Evolutionary conservation across 2,888 invertebrate genomes (phyloP), one percentile per base, ranked within the genome.

Genomic region (Phanerotoma sp.): DNA sequence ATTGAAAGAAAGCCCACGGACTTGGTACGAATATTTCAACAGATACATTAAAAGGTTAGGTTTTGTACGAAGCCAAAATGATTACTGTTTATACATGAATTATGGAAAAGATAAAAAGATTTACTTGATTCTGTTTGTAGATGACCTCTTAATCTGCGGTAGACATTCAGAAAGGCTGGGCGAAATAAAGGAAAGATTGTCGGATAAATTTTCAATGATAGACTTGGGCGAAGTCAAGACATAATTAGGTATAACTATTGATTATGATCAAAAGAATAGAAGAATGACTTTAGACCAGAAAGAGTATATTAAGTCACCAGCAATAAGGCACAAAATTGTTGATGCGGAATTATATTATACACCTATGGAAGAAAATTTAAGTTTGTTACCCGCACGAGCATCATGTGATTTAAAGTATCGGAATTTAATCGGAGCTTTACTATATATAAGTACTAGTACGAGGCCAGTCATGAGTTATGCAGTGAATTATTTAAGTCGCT

Each of bases 11-110:
- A 63, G 58, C 22, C 61, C 64, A 9, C 51, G 63, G 33, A 35
- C 46, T 5, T 64, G 62, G 62, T 64, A 64, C 40, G 60, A 65
- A 33, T 61, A 58, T 51, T 61, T 65, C 21, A 41, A 60, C 46
- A 38, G 59, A 15, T 63, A 45, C 54, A 16, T 66, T 16, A 38
- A 6, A 16, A 30, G 51, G 13, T 38, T 63, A 54, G 54, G 51
- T 9, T 61, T 62, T 46, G 9, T 21, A 15, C 42, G 57, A 28
- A 44, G 30, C 4, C 22, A 51, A 9, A 5, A 16, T 18, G 50
- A 50, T 15, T 33, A 32, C 11, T 50, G 42, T 42, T 10, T 50
- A 15, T 50, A 50, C 16, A n/a, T 18, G 10, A 11, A 18, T 10
- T 10, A 21, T 15, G 15, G 47, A 28, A 28, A 70, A 70, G 56